Evolutionary conservation across 1,140 invertebrate species (phyloP).

Genomic region (Drosophila tani): DNA sequence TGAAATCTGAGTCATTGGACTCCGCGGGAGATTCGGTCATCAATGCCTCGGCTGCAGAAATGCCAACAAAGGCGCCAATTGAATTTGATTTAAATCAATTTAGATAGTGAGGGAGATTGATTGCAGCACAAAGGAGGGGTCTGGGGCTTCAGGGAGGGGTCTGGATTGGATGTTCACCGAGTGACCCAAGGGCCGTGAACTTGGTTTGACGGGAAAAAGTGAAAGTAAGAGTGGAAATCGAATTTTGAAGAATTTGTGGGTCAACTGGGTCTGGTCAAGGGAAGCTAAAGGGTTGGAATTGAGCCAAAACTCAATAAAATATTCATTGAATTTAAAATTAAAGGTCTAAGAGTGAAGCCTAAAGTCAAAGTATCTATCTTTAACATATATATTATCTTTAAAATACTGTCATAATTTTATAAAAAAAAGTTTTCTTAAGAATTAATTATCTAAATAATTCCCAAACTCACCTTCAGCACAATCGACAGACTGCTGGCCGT

Average conservation of each 20-base stretch:
- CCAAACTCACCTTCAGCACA: constrained; percentile 73
- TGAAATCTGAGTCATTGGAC: constrained; percentile 41
- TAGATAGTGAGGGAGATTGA: constrained; percentile 39
- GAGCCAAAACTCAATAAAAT: neutral
- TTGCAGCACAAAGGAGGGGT: constrained; percentile 36
- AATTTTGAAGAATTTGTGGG: neutral
- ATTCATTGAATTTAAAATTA: neutral
- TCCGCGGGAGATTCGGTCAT: constrained; percentile 26
- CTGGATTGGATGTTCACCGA: neutral
- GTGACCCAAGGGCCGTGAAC: constrained; percentile 25
- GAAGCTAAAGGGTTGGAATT: neutral
- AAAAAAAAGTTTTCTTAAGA: too few relatives aligned
- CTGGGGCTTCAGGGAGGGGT: neutral
- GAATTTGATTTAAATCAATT: constrained; percentile 83
- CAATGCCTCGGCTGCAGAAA: constrained; percentile 12
- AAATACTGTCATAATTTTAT: neutral
- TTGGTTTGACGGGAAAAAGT: neutral
- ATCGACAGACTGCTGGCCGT: constrained; percentile 84
- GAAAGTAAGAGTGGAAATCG: constrained; percentile 13
- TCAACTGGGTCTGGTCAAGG: neutral
- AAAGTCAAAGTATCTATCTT: neutral
- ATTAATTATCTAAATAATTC: neutral
- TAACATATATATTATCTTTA: too few relatives aligned
- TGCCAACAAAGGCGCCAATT: constrained; percentile 61
- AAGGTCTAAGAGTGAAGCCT: neutral